Conservation (phyloP, 2,888 invertebrate species). For the Ormyrus pomaceus region DNA sequence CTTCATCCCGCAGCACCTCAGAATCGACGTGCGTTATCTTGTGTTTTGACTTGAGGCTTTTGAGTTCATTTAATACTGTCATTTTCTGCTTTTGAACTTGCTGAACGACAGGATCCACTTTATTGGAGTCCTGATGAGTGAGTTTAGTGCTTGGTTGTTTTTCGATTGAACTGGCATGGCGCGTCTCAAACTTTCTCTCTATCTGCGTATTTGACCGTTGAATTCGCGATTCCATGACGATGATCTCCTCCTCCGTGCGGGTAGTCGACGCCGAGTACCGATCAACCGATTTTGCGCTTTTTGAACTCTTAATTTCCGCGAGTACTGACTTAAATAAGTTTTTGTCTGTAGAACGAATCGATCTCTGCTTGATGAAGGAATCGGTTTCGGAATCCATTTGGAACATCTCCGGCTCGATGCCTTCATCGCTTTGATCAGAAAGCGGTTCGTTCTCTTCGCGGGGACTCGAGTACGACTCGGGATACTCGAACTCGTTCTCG, state of each 20-base stretch:
- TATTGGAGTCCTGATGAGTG: slow-evolving; percentile 66
- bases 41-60: slow-evolving; percentile 69
- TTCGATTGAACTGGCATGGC: slow-evolving; percentile 67
- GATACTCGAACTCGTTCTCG: slow-evolving; percentile 74
- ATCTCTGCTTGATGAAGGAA: slow-evolving; percentile 72
- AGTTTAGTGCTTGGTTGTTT: slow-evolving; percentile 59
- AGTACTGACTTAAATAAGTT: slow-evolving; percentile 70
- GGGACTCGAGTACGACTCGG: slow-evolving; percentile 73
- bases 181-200: slow-evolving; percentile 69
- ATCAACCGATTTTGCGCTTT: slow-evolving; percentile 66
- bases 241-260: slow-evolving; percentile 59
- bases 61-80: slow-evolving; percentile 71
- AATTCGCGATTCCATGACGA: slow-evolving; percentile 70
- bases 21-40: slow-evolving; percentile 74
- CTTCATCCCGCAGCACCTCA: slow-evolving; percentile 72
- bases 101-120: slow-evolving; percentile 69
- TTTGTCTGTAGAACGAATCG: slow-evolving; percentile 67
- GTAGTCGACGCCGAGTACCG: slow-evolving; percentile 65
- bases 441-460: slow-evolving; percentile 67
- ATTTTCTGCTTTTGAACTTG: slow-evolving; percentile 71
- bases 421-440: slow-evolving; percentile 72
- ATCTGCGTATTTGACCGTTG: slow-evolving; percentile 70
- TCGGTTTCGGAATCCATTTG: slow-evolving; percentile 79
- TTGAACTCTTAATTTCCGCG: slow-evolving; percentile 67
- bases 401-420: slow-evolving; percentile 85